phyloP scores from a whole-genome alignment of 1,140 invertebrate species.

The Drosophila ananassae region DNA sequence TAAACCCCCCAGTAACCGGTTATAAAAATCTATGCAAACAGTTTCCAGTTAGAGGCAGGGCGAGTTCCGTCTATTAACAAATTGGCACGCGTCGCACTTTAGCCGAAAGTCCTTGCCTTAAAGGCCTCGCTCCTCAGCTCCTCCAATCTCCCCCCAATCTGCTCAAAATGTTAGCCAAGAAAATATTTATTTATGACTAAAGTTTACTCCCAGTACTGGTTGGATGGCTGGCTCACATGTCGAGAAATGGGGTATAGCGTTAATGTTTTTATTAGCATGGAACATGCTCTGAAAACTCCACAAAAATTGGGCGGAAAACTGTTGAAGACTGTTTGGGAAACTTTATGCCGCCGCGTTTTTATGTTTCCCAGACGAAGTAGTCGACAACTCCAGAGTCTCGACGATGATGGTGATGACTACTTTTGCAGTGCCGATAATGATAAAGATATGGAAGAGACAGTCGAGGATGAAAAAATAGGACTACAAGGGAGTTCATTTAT shows the following conservation, averaged over 20 bases:
- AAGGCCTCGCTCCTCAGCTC: slow-evolving; percentile 27
- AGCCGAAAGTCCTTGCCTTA: slow-evolving; percentile 23
- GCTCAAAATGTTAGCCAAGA: slow-evolving; percentile 67
- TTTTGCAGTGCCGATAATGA: slow-evolving; percentile 49
- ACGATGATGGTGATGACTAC: slow-evolving; percentile 44
- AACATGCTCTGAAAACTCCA: slow-evolving; percentile 13
- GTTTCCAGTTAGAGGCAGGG: slow-evolving; percentile 72
- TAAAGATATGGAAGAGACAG: slow-evolving; percentile 17
- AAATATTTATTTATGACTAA: slow-evolving; percentile 79
- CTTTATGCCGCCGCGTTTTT: slow-evolving; percentile 54
- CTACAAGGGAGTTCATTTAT: background rate
- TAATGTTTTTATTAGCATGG: slow-evolving; percentile 75
- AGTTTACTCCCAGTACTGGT: slow-evolving; percentile 39
- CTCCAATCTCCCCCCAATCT: slow-evolving; percentile 27
- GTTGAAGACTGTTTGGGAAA: slow-evolving; percentile 27
- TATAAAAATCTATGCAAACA: slow-evolving; percentile 55
- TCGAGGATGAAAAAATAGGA: background rate
- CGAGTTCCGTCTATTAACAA: slow-evolving; percentile 74
- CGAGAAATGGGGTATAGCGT: slow-evolving; percentile 16
- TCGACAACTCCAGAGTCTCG: background rate
- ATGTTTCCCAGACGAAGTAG: slow-evolving; percentile 25
- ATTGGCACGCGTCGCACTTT: slow-evolving; percentile 66
- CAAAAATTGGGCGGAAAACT: slow-evolving; percentile 13
- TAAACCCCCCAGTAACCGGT: too few relatives aligned
- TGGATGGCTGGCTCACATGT: background rate